Conservation (phyloP, 2,113 vertebrate species). For the Nothoprocta perdicaria region DNA sequence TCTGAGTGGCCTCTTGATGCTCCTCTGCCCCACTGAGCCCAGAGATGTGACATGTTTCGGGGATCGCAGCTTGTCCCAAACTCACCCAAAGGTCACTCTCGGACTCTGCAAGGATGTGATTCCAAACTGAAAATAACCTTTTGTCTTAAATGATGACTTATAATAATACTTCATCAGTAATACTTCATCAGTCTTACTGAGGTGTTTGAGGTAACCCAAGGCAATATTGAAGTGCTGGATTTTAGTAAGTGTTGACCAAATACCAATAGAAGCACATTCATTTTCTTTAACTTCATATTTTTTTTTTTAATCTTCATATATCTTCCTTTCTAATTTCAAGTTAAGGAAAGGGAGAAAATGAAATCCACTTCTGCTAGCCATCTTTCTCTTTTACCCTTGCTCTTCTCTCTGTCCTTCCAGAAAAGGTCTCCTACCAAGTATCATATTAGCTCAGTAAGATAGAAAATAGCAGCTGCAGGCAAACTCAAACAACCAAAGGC, state of each 20-base stretch:
- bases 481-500: neutral
- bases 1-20: neutral
- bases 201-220: neutral
- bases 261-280: neutral
- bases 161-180: neutral
- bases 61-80: neutral
- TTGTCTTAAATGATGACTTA: neutral
- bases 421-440: neutral
- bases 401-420: neutral
- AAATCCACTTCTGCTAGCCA: neutral
- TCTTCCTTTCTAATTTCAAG: neutral
- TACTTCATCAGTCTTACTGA: neutral
- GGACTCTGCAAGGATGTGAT: neutral
- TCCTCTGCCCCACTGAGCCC: accelerated
- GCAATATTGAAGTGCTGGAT: neutral
- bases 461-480: neutral
- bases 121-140: constrained; percentile 16
- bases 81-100: neutral
- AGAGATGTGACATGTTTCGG: neutral
- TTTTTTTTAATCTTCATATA: neutral
- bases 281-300: neutral
- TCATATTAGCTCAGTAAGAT: neutral
- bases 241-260: neutral
- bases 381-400: neutral
- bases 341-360: neutral